Evolutionary conservation across 1,140 invertebrate species (phyloP), one percentile per base, ranked within the genome.

Genomic region (Cherax quadricarinatus): DNA sequence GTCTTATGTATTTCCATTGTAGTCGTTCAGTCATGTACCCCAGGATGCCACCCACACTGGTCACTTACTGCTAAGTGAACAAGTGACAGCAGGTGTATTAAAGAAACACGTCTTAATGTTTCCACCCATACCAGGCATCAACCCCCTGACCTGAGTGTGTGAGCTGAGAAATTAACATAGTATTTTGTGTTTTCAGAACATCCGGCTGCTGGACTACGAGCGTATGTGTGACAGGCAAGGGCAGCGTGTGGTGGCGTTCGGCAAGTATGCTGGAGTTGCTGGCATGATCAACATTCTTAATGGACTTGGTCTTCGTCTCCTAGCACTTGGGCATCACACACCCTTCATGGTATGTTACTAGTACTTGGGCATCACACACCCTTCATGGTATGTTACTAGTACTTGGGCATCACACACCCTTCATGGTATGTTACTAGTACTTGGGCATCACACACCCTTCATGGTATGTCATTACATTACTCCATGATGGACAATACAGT

Each of bases 271-370:
- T 0, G 99, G 99, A 4, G 98, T 99, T 4, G 98, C 99, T 30
- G 99, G 99, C 3, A 99, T 99, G 97, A 98, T 99, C 51, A 99
- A 99, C 94, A 99, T 99, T 93, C 96, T 99, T 2, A 99, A 99
- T 94, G 99, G 99, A 4, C 95, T 99, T 16, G 99, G 99, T 4
- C 96, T 99, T 1, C 96, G 99, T 78, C 96, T 99, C 0, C 95
- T 99, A 60, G 99, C 99, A 0, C 95, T 99, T 5, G 99, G 99
- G 3, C 99, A 99, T 95, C 99, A 99, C 94, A 99, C 99, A 30
- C 90, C 79, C 6, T 80, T 88, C 21, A 81, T 92, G 86, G 86
- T 89, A 16, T n/a, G 86, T 80, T 2, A 75, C 6, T 75, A 21
- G 30, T 2, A 41, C 30, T 41, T 41, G 30, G 99, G 3, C 99